Evolutionary conservation across 1,140 invertebrate species (phyloP), one percentile per base, ranked within the genome.

Genomic region (Micrasema longulum): DNA sequence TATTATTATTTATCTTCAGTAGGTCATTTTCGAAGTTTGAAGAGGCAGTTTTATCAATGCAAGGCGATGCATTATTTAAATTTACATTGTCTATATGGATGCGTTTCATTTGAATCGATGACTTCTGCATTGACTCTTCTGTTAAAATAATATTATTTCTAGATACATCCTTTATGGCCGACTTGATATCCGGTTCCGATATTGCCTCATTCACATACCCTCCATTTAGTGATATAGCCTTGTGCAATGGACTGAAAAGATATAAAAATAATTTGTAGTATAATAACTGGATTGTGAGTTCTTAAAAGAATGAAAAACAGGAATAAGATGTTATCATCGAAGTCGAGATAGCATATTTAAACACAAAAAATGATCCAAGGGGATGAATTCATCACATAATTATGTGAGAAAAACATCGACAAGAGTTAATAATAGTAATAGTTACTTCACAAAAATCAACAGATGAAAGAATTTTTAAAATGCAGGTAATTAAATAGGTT

Each of bases 181-280:
- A 73, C 57, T 76, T 76, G 1, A 80, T 85, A 73, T 88, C 87
- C 9, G 86, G 83, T 72, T 89, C 87, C 4, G 86, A 86, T 65
- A 87, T 90, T 72, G 86, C 87, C 80, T 93, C 91, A 83, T 93
- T 93, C 74, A 92, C 91, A 83, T 93, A 93, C 26, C 91, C 92
- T 35, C 91, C 91, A 72, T 82, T 84, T 38, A 85, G 66, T 23
- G 90, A 91, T 60, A 91, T 80, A 11, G 89, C 88, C 48, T 88
- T 80, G 76, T 89, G 89, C 22, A 86, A 87, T 14, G 88, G 87
- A 63, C 86, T 87, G 80, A 12, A 83, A 80, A 76, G 71, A 57
- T 63, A 47, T 22, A 41, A 48, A 18, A 64, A 20, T 18, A 38
- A 18, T 60, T 22, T 14, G 16, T 18, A 14, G n/a, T 1, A 9